Base-by-base conservation (phyloP, 2,113 vertebrate species). In the Engystomops pustulosus region DNA sequence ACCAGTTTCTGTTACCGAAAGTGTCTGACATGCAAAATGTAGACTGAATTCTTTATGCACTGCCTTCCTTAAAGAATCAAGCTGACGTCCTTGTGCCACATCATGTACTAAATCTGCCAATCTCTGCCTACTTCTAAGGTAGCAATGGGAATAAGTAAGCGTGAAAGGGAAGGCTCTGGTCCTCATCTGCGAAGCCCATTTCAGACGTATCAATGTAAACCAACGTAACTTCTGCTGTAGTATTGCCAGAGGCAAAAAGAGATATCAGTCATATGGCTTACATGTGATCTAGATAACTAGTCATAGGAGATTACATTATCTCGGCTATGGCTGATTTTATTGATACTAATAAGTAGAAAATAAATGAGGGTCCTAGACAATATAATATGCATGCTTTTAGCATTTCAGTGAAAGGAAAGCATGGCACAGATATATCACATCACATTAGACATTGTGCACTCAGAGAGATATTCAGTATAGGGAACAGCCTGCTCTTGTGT, bases 271-370 rank as follows among this genome's bases (percentile, higher is more conserved):
- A 82, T 71, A 58, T 71, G 32, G 18, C 68, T 71, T 32, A 20
- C 44, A 71, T 82, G 70, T 72, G 80, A 72, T 82, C 49, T 71
- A 44, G 47, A 75, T 75, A 83, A 76, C 81, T 75, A 74, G 81
- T 83, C 81, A 83, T 23, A 34, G 74, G 47, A 83, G 15, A 55
- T 65, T 75, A 83, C 53, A 75, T 83, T 83, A 83, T 27, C 30
- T 58, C 20, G 62, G 53, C 60, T 72, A 34, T 47, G 38, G 55
- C 70, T 83, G 55, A 47, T 20, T 60, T 76, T 83, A 83, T 75
- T 75, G 53, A 65, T 70, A 65, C 41, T 83, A 75, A 83, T 83
- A 74, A 49, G 69, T 45, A 71, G 69, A 62, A 83, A 83, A 62
- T 76, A 75, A 75, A 76, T 83, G 53, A 74, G 53, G 30, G 51